phyloP scores from a whole-genome alignment of 1,140 invertebrate genomes.

The Drosophila orosa region DNA sequence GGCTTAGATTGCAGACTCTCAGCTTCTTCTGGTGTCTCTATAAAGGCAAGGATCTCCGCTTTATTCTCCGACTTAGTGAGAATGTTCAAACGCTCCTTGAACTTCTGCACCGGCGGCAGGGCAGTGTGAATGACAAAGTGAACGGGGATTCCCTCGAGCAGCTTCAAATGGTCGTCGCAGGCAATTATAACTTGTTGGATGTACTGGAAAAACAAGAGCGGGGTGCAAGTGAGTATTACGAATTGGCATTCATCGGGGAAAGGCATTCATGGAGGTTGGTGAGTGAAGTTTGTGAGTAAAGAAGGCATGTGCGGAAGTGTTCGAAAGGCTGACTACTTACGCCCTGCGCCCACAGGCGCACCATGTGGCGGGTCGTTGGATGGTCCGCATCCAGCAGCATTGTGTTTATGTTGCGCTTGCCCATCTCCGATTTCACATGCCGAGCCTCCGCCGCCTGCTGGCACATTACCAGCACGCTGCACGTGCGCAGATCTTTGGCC shows the following conservation, averaged over 20 bases:
- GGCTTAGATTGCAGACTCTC: neutral
- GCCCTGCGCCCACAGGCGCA: constrained; percentile 10
- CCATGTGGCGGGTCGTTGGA: neutral
- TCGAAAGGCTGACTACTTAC: constrained; percentile 19
- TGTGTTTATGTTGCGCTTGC: constrained; percentile 23
- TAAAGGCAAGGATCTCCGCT: constrained; percentile 10
- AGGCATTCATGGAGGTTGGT: no score
- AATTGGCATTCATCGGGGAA: neutral
- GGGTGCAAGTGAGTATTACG: neutral
- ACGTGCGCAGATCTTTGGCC: constrained; percentile 10
- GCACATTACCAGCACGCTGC: constrained; percentile 31
- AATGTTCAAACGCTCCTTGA: neutral
- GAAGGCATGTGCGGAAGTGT: neutral
- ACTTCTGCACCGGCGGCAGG: constrained; percentile 6
- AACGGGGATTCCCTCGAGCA: constrained; percentile 2
- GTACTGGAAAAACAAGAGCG: constrained; percentile 19
- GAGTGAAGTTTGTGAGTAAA: neutral
- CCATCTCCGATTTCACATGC: constrained; percentile 17
- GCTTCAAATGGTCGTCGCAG: constrained; percentile 20
- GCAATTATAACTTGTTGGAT: constrained; percentile 28
- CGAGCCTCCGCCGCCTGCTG: constrained; percentile 19
- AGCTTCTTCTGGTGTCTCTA: no score
- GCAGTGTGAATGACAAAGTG: constrained; percentile 31
- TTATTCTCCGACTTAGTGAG: neutral
- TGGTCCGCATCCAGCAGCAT: constrained; percentile 11